phyloP scores from a whole-genome alignment of 2,797 vertebrate genomes.

The Gobio occitaniae region DNA sequence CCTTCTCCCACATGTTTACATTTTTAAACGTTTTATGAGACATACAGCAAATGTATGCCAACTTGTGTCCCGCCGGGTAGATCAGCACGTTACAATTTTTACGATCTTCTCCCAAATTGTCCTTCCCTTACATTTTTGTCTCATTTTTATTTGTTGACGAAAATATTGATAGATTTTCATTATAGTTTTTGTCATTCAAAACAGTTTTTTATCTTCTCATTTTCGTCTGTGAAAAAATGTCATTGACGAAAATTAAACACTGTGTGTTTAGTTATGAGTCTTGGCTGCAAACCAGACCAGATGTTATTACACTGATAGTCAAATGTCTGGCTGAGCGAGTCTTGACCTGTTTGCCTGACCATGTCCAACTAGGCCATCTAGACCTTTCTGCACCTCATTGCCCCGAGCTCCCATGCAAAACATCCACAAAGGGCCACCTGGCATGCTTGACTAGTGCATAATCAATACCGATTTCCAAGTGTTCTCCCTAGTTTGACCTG shows the following conservation, averaged over 20 bases:
- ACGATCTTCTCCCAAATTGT: no score
- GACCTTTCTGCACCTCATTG: constrained; percentile 27
- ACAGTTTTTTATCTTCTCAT: background rate
- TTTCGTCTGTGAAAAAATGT: background rate
- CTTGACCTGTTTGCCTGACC: background rate
- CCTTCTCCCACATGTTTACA: no score
- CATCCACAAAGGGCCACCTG: constrained; percentile 54
- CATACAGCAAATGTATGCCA: no score
- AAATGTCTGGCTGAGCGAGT: background rate
- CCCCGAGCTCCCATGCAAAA: constrained; percentile 52
- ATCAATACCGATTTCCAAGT: constrained; percentile 63
- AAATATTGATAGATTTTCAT: background rate
- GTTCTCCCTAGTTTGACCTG: constrained; percentile 58
- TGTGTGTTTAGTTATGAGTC: background rate
- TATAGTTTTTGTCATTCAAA: background rate
- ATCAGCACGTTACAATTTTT: no score
- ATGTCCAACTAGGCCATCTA: constrained; percentile 11
- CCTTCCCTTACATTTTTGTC: background rate
- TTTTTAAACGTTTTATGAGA: no score
- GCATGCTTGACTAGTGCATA: constrained; percentile 64
- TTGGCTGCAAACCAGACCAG: background rate
- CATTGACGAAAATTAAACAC: background rate
- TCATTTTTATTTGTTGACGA: background rate
- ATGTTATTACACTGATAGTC: background rate
- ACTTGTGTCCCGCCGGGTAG: no score